Evolutionary conservation across 2,888 invertebrate genomes (phyloP).

Genomic region (Poecilus cupreus): DNA sequence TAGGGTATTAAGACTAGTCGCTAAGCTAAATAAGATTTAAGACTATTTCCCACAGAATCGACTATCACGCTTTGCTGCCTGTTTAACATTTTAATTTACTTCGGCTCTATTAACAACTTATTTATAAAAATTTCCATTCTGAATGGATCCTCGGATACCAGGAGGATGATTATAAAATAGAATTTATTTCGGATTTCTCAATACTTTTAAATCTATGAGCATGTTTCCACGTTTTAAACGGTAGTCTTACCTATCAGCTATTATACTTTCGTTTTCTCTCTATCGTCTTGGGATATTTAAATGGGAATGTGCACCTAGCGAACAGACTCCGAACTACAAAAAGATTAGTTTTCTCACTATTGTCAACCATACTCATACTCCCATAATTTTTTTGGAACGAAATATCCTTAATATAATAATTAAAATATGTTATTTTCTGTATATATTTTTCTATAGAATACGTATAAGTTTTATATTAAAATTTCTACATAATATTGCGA

Average conservation of each 20-base stretch:
- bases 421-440: too few relatives aligned
- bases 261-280: too few relatives aligned
- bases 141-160: neutral
- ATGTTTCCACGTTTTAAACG: neutral
- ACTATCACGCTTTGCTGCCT: constrained; percentile 44
- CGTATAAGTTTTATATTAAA: too few relatives aligned
- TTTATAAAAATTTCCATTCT: constrained; percentile 38
- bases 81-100: constrained; percentile 63
- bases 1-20: constrained; percentile 51
- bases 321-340: too few relatives aligned
- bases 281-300: too few relatives aligned
- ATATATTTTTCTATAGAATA: too few relatives aligned
- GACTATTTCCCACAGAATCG: constrained; percentile 33
- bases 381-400: too few relatives aligned
- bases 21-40: constrained; percentile 51
- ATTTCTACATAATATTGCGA: too few relatives aligned
- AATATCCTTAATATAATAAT: too few relatives aligned
- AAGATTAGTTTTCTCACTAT: too few relatives aligned
- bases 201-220: neutral
- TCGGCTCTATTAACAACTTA: constrained; percentile 56
- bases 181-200: constrained; percentile 40
- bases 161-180: constrained; percentile 35
- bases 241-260: neutral
- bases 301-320: too few relatives aligned
- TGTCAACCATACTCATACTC: too few relatives aligned